Conservation (phyloP, 1,140 invertebrate species). For the Drosophila insularis region DNA sequence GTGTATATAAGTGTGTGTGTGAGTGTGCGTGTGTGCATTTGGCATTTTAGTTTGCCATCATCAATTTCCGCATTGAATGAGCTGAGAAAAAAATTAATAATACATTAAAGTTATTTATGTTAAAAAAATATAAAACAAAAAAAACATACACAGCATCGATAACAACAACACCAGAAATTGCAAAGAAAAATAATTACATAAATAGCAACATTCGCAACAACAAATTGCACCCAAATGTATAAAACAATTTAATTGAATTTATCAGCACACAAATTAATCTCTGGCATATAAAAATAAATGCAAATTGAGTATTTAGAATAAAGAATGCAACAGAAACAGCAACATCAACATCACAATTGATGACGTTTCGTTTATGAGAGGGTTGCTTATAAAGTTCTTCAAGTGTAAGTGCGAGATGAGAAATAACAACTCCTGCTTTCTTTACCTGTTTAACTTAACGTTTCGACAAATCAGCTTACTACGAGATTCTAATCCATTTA, state of each 20-base stretch:
- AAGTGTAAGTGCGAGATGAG: too few relatives aligned
- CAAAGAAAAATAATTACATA: slow-evolving; percentile 10
- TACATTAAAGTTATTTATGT: slow-evolving; percentile 63
- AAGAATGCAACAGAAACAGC: slow-evolving; percentile 46
- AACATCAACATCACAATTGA: slow-evolving; percentile 41
- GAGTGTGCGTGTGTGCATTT: slow-evolving; percentile 23
- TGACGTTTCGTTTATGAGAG: slow-evolving; percentile 47
- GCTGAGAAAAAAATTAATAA: slow-evolving; percentile 75
- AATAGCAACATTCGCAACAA: slow-evolving; percentile 30
- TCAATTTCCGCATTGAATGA: slow-evolving; percentile 59
- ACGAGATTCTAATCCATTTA: too few relatives aligned
- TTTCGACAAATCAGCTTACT: too few relatives aligned
- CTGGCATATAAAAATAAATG: slow-evolving; percentile 67
- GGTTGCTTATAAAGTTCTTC: background rate
- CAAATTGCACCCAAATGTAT: slow-evolving; percentile 55
- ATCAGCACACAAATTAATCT: slow-evolving; percentile 71
- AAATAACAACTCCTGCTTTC: too few relatives aligned
- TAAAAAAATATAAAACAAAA: slow-evolving; percentile 8
- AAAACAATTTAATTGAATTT: slow-evolving; percentile 77
- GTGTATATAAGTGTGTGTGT: background rate
- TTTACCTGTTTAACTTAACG: too few relatives aligned
- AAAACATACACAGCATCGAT: slow-evolving; percentile 7
- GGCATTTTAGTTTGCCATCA: slow-evolving; percentile 32
- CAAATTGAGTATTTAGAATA: slow-evolving; percentile 76
- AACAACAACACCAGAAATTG: slow-evolving; percentile 16